A percentile compares a stretch with the other conserved stretches of the same genome.
Evolutionary conservation across 2,888 invertebrate species (phyloP).

Genomic region (Caenorhabditis drosophilae): DNA sequence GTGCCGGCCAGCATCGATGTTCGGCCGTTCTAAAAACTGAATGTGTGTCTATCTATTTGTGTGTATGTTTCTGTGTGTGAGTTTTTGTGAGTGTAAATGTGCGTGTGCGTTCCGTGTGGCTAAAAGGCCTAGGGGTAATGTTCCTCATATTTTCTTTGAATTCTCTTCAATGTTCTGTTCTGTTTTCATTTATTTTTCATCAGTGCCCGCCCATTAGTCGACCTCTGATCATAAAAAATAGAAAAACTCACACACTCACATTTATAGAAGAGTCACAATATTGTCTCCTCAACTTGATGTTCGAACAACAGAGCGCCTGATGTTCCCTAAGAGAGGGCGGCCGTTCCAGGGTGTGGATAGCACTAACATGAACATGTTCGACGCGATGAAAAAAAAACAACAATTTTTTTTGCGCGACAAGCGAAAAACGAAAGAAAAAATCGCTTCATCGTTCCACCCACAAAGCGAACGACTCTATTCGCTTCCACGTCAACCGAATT

Average conservation of each 20-base stretch:
- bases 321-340: constrained; percentile 29
- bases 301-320: constrained; percentile 9
- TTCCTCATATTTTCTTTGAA: constrained; percentile 4
- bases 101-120: too few relatives aligned
- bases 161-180: not conserved
- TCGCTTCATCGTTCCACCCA: too few relatives aligned
- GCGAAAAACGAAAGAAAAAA: not conserved
- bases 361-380: too few relatives aligned
- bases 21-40: constrained; percentile 33
- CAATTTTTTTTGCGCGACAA: not conserved
- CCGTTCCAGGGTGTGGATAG: constrained; percentile 38
- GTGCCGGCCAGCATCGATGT: constrained; percentile 36
- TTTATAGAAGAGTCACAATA: too few relatives aligned
- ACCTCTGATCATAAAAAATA: constrained; percentile 22
- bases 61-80: too few relatives aligned
- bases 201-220: constrained; percentile 3
- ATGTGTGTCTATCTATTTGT: too few relatives aligned
- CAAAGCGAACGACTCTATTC: too few relatives aligned
- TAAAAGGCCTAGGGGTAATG: too few relatives aligned
- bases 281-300: not conserved
- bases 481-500: too few relatives aligned
- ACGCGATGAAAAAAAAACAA: not conserved
- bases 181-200: not conserved
- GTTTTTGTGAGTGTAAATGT: too few relatives aligned
- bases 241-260: too few relatives aligned